Base-by-base conservation (phyloP, 2,113 vertebrate species). In the Leptocoma aspasia region DNA sequence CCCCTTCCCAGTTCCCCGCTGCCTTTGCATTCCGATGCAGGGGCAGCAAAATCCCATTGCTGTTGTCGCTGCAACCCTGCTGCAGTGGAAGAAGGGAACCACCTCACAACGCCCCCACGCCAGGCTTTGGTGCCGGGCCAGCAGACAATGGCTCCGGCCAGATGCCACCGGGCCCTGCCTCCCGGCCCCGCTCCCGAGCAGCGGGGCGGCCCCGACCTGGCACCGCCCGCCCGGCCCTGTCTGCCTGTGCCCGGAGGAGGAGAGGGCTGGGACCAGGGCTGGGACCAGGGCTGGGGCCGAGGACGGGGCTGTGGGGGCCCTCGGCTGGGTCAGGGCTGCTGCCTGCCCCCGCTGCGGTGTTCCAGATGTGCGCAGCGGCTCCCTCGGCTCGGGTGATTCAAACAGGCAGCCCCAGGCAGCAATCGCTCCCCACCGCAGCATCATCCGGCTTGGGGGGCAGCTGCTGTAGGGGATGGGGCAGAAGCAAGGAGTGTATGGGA, bases 81-180 rank as follows among this genome's bases (percentile, higher is more conserved):
- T 77, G 89, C 89, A 60, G 57, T 27, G 56, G 60, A 11, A 59
- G 31, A 15, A 59, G 30, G 31, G 52, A 41, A 20, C 15, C 60
- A 53, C n/a, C 47, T 35, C 10, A 35, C 44, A 20, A 2, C 47
- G 35, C n/a, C 70, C 44, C 78, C 61, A 5, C 42, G 82, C 82
- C 89, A 20, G 4, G 78, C 63, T 54, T 16, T 44, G 73, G 54
- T 54, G 68, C 33, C 26, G 59, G 54, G 15, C 91, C 50, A 33
- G 86, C 90, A 92, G 83, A 94, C 96, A 94, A 95, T 91, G 49
- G 88, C 80, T 35, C 8, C 35, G 71, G 70, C 11, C 75, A 56
- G 80, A 9, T 21, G 47, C 86, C 14, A 68, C 35, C 60, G 31
- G 47, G 70, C 70, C 42, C 66, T 21, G 50, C n/a, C 44, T 42